These are phyloP conservation scores for Gorsachius magnificus DNA, from an alignment of 2,797 vertebrate species.

Conservation along the genomic window DNA sequence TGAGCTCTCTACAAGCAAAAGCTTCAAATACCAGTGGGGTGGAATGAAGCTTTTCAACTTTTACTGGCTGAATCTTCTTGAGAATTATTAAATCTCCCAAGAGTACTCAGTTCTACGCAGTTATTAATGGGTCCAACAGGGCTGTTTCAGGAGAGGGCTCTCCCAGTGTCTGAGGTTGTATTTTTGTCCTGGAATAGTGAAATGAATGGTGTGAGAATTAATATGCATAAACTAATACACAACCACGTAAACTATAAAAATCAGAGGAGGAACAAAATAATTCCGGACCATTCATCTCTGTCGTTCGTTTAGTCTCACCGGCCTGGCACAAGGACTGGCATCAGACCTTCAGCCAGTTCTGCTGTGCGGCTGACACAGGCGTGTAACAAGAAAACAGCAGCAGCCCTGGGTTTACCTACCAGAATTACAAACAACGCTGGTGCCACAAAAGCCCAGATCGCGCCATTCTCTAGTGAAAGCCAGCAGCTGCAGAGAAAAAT, in stretches of 20 bases:
- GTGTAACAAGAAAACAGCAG: not conserved
- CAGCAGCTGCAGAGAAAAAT: constrained; percentile 86
- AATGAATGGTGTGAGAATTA: not conserved
- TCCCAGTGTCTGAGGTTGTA: not conserved
- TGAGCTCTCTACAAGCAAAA: not conserved
- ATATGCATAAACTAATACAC: not conserved
- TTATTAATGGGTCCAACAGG: not conserved
- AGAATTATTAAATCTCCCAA: not conserved
- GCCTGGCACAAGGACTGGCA: not conserved
- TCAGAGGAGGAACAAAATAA: not conserved
- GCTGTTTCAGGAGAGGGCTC: not conserved
- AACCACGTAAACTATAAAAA: not conserved
- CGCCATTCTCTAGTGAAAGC: constrained; percentile 88
- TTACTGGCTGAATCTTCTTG: not conserved
- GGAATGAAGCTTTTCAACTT: not conserved
- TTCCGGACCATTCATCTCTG: not conserved
- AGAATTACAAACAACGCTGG: constrained; percentile 91
- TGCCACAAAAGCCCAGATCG: constrained; percentile 97
- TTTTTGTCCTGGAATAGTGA: not conserved
- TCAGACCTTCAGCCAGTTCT: not conserved
- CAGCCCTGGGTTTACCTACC: constrained; percentile 74
- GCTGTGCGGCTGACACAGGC: not conserved
- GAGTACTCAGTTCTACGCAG: not conserved
- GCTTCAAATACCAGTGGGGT: not conserved
- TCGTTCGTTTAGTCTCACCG: not conserved